phyloP scores from a whole-genome alignment of 2,113 vertebrate species.

The Toxostoma redivivum region DNA sequence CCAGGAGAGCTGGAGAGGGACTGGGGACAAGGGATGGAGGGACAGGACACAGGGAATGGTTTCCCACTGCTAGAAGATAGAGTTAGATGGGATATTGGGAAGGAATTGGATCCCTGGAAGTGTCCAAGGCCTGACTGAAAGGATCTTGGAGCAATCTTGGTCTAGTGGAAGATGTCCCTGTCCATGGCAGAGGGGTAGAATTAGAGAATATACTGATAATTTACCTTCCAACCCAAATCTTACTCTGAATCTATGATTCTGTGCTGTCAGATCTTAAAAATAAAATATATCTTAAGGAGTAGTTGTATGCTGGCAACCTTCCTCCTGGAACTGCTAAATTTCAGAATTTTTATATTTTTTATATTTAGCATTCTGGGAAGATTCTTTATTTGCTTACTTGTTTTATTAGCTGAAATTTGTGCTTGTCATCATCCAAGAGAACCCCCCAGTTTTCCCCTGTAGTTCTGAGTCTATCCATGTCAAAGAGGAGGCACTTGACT shows the following conservation, averaged over 20 bases:
- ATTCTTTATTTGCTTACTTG: neutral
- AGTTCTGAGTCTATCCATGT: neutral
- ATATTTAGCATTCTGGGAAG: neutral
- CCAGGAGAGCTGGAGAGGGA: neutral
- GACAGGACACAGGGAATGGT: neutral
- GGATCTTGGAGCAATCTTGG: rapidly evolving
- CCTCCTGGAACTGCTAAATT: neutral
- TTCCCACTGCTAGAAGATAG: neutral
- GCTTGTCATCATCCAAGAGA: neutral
- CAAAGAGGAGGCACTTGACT: neutral
- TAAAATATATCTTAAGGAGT: neutral
- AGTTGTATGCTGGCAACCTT: neutral
- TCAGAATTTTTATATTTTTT: neutral
- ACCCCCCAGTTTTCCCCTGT: rapidly evolving
- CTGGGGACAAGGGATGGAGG: neutral
- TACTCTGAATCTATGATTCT: neutral
- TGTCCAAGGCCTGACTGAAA: rapidly evolving
- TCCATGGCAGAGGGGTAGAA: neutral
- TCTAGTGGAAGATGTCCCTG: rapidly evolving
- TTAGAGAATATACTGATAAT: neutral
- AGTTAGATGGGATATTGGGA: neutral
- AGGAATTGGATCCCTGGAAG: neutral
- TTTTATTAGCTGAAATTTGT: neutral
- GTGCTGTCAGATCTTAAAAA: rapidly evolving
- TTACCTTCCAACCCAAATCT: neutral